phyloP scores from a whole-genome alignment of 2,113 vertebrate species.

The Pundamilia nyererei region DNA sequence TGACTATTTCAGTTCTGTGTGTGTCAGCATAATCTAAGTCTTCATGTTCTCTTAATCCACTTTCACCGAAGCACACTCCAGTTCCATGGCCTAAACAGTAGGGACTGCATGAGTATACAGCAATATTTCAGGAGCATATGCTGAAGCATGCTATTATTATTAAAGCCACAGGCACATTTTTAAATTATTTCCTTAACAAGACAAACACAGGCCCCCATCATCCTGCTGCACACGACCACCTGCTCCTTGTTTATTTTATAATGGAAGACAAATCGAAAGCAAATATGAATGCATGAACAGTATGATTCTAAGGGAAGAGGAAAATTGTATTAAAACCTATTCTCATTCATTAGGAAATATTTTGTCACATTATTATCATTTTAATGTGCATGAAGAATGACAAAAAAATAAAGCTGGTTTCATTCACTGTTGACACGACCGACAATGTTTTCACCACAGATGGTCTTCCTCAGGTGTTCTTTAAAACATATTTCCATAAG shows the following conservation, averaged over 20 bases:
- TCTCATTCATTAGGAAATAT: not conserved
- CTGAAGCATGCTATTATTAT: not conserved
- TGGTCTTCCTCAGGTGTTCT: too few relatives aligned
- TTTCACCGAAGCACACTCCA: not conserved
- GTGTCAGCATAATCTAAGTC: not conserved
- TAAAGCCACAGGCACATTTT: not conserved
- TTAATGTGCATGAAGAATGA: not conserved
- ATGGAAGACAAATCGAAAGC: not conserved
- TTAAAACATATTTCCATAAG: too few relatives aligned
- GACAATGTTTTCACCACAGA: too few relatives aligned
- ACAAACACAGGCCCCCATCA: not conserved
- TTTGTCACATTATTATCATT: not conserved
- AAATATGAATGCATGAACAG: slow-evolving; percentile 13
- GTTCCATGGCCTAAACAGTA: not conserved
- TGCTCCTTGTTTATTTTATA: slow-evolving; percentile 17
- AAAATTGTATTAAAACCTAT: not conserved
- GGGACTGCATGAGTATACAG: not conserved
- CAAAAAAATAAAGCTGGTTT: not conserved
- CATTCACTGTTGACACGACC: too few relatives aligned
- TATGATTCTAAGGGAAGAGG: not conserved
- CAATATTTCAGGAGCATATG: not conserved
- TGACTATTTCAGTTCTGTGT: not conserved
- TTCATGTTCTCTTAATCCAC: not conserved
- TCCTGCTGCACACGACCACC: slow-evolving; percentile 2
- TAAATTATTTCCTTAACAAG: not conserved